Evolutionary conservation across 2,888 invertebrate species (phyloP).

Genomic region (Dryococelus australis): DNA sequence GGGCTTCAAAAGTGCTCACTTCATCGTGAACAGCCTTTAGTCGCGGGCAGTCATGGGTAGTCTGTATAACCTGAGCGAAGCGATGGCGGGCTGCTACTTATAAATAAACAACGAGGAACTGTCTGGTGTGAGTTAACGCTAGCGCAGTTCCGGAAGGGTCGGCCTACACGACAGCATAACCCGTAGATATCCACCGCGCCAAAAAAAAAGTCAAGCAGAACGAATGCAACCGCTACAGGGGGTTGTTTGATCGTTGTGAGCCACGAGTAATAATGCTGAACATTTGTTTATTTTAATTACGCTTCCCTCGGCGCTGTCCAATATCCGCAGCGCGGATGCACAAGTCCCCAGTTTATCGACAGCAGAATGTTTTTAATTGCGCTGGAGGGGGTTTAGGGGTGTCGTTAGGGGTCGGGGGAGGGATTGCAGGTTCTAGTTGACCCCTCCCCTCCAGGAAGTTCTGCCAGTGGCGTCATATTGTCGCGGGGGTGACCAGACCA

Average conservation of each 20-base stretch:
- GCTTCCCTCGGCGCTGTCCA: background rate
- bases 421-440: background rate
- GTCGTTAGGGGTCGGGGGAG: background rate
- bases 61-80: no score
- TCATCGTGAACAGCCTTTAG: no score
- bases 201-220: background rate
- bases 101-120: background rate
- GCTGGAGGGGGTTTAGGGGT: background rate
- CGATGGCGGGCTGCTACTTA: no score
- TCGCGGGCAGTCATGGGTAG: no score
- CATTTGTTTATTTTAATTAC: constrained; percentile 16
- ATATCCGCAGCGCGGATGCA: background rate
- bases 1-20: no score
- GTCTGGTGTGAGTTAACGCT: background rate
- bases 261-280: background rate
- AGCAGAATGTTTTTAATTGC: constrained; percentile 16
- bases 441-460: background rate
- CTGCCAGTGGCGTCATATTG: background rate
- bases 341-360: background rate
- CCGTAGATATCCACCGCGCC: background rate
- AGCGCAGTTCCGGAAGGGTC: background rate
- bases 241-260: background rate
- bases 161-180: background rate
- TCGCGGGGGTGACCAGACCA: background rate
- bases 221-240: background rate